These are phyloP conservation scores for Leptinotarsa peninsularis DNA, from an alignment of 2,888 invertebrate species.

Conservation along the genomic window DNA sequence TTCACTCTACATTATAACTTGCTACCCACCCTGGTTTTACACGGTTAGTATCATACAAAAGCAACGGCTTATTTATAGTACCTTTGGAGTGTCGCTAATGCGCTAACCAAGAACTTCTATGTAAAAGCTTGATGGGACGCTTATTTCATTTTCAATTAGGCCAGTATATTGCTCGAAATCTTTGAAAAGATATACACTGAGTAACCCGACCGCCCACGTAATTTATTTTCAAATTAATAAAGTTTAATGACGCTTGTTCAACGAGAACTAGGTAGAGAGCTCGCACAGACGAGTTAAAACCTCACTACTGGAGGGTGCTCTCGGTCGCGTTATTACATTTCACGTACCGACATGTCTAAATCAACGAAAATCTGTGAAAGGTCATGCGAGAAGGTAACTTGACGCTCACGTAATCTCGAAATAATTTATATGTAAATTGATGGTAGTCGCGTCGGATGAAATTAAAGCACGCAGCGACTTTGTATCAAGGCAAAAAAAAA, in stretches of 20 bases:
- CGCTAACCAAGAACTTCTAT: too few species aligned
- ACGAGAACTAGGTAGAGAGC: background rate
- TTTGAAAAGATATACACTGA: background rate
- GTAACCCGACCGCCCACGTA: background rate
- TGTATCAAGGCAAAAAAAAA: background rate
- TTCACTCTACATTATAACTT: too few species aligned
- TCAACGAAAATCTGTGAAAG: background rate
- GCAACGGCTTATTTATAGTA: too few species aligned
- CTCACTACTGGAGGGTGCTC: background rate
- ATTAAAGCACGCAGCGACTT: conserved; percentile 26
- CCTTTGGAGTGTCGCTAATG: too few species aligned
- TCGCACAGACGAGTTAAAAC: background rate
- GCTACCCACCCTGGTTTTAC: too few species aligned
- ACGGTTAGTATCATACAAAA: too few species aligned
- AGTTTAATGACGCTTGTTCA: background rate
- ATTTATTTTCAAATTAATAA: background rate
- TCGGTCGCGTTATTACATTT: background rate
- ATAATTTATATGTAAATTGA: conserved; percentile 34
- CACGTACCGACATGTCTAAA: background rate
- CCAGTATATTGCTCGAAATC: background rate
- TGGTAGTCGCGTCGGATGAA: conserved; percentile 20
- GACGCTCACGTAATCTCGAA: conserved; percentile 20
- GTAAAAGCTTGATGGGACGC: too few species aligned
- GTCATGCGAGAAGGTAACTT: conserved; percentile 17
- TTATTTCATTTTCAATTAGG: background rate